These are phyloP conservation scores for Hippocampus abdominalis DNA, from an alignment of 2,113 vertebrate species.

Conservation along the genomic window DNA sequence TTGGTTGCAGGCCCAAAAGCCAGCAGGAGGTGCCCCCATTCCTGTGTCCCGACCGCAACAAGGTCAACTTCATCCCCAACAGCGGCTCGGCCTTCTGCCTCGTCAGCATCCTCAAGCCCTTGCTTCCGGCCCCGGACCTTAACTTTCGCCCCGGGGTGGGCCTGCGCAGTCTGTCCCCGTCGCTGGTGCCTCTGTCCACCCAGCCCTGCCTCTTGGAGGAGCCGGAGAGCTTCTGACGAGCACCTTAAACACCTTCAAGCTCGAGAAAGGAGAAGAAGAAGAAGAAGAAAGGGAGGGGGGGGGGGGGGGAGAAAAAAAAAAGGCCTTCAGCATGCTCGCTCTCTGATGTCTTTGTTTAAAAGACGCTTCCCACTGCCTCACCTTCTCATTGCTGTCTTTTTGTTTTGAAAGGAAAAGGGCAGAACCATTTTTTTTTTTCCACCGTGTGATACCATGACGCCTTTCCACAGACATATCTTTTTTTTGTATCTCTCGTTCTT, in stretches of 20 bases:
- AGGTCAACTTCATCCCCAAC: conserved; percentile 99
- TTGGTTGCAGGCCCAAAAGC: conserved; percentile 82
- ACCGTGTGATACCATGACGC: conserved; percentile 64
- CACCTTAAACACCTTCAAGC: conserved; percentile 5
- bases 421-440: conserved; percentile 64
- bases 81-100: conserved; percentile 98
- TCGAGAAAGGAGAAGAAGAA: neutral
- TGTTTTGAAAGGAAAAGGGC: conserved; percentile 60
- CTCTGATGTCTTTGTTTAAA: conserved; percentile 57
- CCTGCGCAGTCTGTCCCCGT: conserved; percentile 84
- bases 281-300: conserved; percentile 3
- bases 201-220: conserved; percentile 89
- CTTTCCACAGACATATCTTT: conserved; percentile 68
- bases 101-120: conserved; percentile 98
- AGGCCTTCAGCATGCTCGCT: conserved; percentile 70
- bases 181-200: conserved; percentile 83
- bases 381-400: conserved; percentile 60
- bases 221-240: conserved; percentile 82
- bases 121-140: conserved; percentile 89
- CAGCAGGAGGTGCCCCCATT: conserved; percentile 92
- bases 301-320: conserved; percentile 13
- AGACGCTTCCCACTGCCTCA: conserved; percentile 63
- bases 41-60: conserved; percentile 99
- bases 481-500: conserved; percentile 65
- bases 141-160: conserved; percentile 77